These are phyloP conservation scores for Halictus ligatus DNA, from an alignment of 2,888 invertebrate species.

Conservation along the genomic window DNA sequence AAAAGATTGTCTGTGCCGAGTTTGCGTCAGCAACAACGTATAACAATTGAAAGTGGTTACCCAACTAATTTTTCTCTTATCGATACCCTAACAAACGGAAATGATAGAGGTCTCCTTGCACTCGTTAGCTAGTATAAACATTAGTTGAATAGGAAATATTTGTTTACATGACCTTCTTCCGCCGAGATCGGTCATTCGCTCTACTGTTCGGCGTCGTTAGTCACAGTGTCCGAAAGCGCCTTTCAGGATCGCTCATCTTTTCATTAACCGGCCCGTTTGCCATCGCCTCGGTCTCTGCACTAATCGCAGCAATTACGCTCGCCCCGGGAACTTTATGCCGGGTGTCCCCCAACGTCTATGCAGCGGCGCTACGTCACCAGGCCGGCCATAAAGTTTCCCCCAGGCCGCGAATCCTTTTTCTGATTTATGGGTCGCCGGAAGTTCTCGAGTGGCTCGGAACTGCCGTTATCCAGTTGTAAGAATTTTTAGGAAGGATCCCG, in stretches of 20 bases:
- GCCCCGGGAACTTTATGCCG: background rate
- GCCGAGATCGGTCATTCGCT: background rate
- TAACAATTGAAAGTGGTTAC: too few species aligned
- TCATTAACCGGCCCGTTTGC: background rate
- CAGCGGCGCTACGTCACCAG: background rate
- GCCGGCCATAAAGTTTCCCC: background rate
- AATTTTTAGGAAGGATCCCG: background rate
- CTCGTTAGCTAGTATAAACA: too few species aligned
- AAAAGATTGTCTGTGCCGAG: too few species aligned
- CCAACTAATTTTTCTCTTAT: too few species aligned
- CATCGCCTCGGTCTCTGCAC: background rate
- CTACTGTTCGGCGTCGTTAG: background rate
- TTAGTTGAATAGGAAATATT: too few species aligned
- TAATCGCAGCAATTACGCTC: conserved; percentile 1
- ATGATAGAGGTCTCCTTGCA: too few species aligned
- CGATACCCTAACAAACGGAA: too few species aligned
- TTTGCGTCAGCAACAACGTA: too few species aligned
- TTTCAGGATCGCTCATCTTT: background rate
- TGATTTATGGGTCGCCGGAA: conserved; percentile 7
- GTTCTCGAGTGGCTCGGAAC: conserved; percentile 30
- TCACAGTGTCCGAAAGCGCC: background rate
- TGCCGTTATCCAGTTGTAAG: conserved; percentile 20
- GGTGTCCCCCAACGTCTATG: background rate
- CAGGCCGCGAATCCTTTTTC: background rate
- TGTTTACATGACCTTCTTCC: too few species aligned